These are phyloP conservation scores for Chironomus riparius DNA, from an alignment of 2,888 invertebrate genomes.

Conservation along the genomic window DNA sequence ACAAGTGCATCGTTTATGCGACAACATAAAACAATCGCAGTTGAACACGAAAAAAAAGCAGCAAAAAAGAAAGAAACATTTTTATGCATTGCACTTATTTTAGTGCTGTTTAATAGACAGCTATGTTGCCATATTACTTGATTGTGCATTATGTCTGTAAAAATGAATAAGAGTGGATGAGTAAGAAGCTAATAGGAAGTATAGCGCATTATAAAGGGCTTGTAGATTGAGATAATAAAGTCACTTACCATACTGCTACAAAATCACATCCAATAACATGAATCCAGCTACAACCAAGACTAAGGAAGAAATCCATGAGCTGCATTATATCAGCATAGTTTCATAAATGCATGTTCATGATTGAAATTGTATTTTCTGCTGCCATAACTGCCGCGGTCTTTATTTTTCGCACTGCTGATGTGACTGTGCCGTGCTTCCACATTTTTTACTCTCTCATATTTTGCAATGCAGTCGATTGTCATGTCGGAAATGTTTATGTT, in stretches of 20 bases:
- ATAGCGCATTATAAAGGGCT: too few relatives aligned
- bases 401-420: conserved; percentile 8
- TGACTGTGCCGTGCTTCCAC: neutral
- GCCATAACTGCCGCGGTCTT: neutral
- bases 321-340: neutral
- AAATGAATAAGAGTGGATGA: too few relatives aligned
- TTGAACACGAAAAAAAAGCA: too few relatives aligned
- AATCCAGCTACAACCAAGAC: neutral
- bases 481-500: neutral
- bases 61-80: too few relatives aligned
- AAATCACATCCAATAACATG: neutral
- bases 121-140: too few relatives aligned
- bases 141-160: too few relatives aligned
- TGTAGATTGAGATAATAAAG: too few relatives aligned
- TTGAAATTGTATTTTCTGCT: neutral
- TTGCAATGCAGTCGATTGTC: neutral
- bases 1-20: too few relatives aligned
- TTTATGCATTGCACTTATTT: too few relatives aligned
- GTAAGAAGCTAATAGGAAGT: too few relatives aligned
- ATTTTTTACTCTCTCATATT: neutral
- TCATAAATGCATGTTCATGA: neutral
- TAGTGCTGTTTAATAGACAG: too few relatives aligned
- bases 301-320: neutral
- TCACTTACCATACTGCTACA: neutral
- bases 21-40: too few relatives aligned